Evolutionary conservation across 1,140 invertebrate genomes (phyloP).

Genomic region (Lethocerus indicus): DNA sequence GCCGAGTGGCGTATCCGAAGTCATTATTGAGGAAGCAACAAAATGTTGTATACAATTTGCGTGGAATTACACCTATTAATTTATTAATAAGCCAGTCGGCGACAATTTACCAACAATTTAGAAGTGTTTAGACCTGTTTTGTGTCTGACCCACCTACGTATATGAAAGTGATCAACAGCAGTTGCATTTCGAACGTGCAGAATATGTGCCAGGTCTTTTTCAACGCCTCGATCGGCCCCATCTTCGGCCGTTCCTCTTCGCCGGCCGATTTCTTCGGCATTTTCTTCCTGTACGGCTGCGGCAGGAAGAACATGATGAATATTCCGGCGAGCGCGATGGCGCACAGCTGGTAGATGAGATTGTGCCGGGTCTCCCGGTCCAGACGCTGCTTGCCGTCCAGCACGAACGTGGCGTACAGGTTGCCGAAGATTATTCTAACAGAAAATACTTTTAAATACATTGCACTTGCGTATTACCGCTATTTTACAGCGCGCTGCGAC

Average conservation of each 20-base stretch:
- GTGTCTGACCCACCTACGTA: slow-evolving; percentile 71
- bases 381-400: slow-evolving; percentile 22
- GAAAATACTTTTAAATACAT: slow-evolving; percentile 24
- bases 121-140: slow-evolving; percentile 6
- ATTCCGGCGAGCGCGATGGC: slow-evolving; percentile 53
- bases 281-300: no score
- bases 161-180: slow-evolving; percentile 69
- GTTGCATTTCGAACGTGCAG: slow-evolving; percentile 62
- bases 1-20: no score
- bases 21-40: no score
- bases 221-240: slow-evolving; percentile 45
- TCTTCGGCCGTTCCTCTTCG: slow-evolving; percentile 32
- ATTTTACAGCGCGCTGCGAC: no score
- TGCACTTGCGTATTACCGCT: no score
- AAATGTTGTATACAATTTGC: no score
- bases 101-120: slow-evolving; percentile 3
- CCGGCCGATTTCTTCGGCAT: slow-evolving; percentile 20
- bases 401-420: slow-evolving; percentile 15
- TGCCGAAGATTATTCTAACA: slow-evolving; percentile 16
- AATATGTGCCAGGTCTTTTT: slow-evolving; percentile 58
- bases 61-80: no score
- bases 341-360: slow-evolving; percentile 59
- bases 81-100: no score
- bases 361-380: slow-evolving; percentile 39
- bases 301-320: slow-evolving; percentile 42